Conservation (phyloP, 2,888 invertebrate species). For the Mimumesa dahlbomi region DNA sequence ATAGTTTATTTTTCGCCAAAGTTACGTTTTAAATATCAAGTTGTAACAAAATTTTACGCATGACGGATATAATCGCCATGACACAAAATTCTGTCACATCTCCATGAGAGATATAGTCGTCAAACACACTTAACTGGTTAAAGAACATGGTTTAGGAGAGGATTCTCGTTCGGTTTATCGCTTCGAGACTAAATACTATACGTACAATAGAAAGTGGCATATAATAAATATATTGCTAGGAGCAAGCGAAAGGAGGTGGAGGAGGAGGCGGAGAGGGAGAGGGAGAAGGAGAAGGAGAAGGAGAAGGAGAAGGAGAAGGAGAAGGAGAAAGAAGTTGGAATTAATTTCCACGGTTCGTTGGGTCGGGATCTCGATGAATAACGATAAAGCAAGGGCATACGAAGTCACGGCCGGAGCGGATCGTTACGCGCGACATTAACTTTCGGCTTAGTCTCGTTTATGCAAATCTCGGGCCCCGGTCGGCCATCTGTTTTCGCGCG, state of each 20-base stretch:
- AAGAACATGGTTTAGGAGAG: too few species aligned
- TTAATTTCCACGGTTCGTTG: slow-evolving; percentile 66
- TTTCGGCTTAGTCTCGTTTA: slow-evolving; percentile 72
- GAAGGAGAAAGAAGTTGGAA: slow-evolving; percentile 32
- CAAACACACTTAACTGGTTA: too few species aligned
- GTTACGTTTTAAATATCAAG: too few species aligned
- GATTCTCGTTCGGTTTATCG: too few species aligned
- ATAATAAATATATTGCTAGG: too few species aligned
- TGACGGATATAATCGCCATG: too few species aligned
- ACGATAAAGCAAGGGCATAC: slow-evolving; percentile 60
- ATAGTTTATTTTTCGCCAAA: too few species aligned
- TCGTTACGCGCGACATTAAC: slow-evolving; percentile 69
- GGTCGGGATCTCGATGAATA: slow-evolving; percentile 67
- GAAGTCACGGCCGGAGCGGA: slow-evolving; percentile 48
- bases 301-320: slow-evolving; percentile 39
- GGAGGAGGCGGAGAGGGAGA: background rate
- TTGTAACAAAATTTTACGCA: too few species aligned
- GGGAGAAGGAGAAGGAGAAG: slow-evolving; percentile 30
- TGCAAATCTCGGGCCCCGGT: slow-evolving; percentile 68
- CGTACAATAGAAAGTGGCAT: too few species aligned
- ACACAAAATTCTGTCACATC: too few species aligned
- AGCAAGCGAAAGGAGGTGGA: background rate
- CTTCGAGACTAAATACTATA: too few species aligned
- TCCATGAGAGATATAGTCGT: too few species aligned
- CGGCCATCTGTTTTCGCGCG: slow-evolving; percentile 71